Conservation (phyloP, 2,888 invertebrate genomes). For the Sussaba pulchella region DNA sequence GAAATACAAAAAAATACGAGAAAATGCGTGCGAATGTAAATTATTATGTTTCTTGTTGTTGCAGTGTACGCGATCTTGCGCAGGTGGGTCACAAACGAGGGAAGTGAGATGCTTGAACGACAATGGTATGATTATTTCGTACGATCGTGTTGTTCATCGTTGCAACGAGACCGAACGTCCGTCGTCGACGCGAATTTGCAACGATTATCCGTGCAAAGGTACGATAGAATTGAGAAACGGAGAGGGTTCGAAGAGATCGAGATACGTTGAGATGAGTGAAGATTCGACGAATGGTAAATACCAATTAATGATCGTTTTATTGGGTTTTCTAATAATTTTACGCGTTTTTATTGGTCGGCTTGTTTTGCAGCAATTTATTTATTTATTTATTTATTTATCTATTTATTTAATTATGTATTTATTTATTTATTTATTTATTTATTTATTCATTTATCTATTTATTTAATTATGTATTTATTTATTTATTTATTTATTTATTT, state of each 20-base stretch:
- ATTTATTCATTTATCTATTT: too few species aligned
- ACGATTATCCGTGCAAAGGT: slow-evolving; percentile 79
- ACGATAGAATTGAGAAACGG: slow-evolving; percentile 61
- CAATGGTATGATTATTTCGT: slow-evolving; percentile 72
- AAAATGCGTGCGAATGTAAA: too few species aligned
- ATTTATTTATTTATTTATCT: too few species aligned
- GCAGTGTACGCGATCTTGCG: slow-evolving; percentile 87
- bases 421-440: too few species aligned
- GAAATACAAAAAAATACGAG: too few species aligned
- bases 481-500: too few species aligned
- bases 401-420: too few species aligned
- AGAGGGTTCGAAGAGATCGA: slow-evolving; percentile 47
- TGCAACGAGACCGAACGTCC: slow-evolving; percentile 85
- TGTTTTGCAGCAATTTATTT: too few species aligned
- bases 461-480: too few species aligned
- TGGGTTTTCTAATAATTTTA: too few species aligned
- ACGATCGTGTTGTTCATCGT: slow-evolving; percentile 83
- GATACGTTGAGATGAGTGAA: slow-evolving; percentile 73
- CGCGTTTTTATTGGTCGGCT: neutral
- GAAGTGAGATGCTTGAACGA: slow-evolving; percentile 86
- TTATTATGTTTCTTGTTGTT: slow-evolving; percentile 10
- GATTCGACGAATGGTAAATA: slow-evolving; percentile 64
- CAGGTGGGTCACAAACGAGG: slow-evolving; percentile 86
- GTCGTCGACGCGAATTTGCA: slow-evolving; percentile 85
- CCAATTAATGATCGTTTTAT: too few species aligned